These are phyloP conservation scores for Tragulus kanchil DNA, from an alignment of 2,113 vertebrate species.

Conservation along the genomic window DNA sequence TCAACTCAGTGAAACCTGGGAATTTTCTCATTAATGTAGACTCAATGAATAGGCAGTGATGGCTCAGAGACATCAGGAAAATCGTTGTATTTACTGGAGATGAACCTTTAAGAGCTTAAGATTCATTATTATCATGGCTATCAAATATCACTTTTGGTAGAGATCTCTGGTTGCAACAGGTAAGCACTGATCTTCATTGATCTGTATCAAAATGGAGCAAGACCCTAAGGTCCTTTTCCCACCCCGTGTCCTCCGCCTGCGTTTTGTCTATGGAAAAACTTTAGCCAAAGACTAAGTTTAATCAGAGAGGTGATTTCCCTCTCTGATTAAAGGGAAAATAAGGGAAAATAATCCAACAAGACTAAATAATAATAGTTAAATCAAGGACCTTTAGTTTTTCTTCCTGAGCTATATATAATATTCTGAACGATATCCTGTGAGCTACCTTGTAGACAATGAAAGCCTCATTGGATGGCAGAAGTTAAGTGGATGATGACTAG, in stretches of 20 bases:
- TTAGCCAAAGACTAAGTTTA: background rate
- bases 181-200: background rate
- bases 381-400: background rate
- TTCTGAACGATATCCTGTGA: background rate
- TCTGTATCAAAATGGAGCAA: background rate
- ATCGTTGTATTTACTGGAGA: slow-evolving; percentile 35
- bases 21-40: slow-evolving; percentile 52
- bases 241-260: background rate
- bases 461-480: background rate
- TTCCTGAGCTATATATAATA: background rate
- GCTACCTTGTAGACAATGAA: background rate
- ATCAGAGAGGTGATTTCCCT: background rate
- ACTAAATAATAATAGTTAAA: background rate
- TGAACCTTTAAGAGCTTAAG: background rate
- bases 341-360: background rate
- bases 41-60: slow-evolving; percentile 43
- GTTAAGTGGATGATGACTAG: background rate
- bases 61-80: background rate
- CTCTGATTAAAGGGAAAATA: no score
- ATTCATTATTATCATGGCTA: background rate
- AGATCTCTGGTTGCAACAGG: background rate
- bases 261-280: background rate
- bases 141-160: background rate
- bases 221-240: background rate
- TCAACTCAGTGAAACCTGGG: background rate